Evolutionary conservation across 2,113 vertebrate genomes (phyloP).

Genomic region (Tinamus guttatus): DNA sequence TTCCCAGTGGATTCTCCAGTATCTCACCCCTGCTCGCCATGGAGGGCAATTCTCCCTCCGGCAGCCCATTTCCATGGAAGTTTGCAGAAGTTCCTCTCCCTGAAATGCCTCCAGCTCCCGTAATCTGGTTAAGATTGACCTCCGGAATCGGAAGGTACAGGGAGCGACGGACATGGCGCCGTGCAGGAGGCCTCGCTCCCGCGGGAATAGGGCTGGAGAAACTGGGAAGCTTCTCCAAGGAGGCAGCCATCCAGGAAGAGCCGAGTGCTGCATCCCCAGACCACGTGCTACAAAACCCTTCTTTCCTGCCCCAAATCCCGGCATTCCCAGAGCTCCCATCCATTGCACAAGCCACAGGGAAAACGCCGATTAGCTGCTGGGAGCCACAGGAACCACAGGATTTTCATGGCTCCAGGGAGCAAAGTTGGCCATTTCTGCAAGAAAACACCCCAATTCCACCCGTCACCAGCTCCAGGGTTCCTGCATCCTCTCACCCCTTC

Average conservation of each 20-base stretch:
- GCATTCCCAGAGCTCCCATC: neutral
- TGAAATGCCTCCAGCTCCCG: neutral
- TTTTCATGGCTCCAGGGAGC: neutral
- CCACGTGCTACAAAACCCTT: neutral
- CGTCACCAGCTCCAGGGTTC: conserved; percentile 14
- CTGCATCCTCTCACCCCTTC: neutral
- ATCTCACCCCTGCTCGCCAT: accelerated
- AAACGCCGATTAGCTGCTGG: neutral
- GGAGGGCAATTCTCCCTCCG: accelerated
- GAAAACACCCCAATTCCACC: neutral
- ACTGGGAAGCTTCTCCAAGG: too few relatives aligned
- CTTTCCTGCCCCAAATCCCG: neutral
- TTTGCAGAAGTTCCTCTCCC: neutral
- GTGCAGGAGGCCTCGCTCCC: neutral
- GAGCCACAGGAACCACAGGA: neutral
- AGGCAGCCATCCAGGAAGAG: too few relatives aligned
- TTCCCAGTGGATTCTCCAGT: neutral
- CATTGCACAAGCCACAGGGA: neutral
- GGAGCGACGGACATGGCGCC: neutral
- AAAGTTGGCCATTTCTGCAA: neutral
- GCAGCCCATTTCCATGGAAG: neutral
- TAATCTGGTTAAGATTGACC: neutral
- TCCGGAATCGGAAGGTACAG: accelerated
- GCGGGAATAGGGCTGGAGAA: neutral
- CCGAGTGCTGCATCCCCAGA: neutral